These are phyloP conservation scores for Gastrophysa polygoni DNA, from an alignment of 2,888 invertebrate species.

Conservation along the genomic window DNA sequence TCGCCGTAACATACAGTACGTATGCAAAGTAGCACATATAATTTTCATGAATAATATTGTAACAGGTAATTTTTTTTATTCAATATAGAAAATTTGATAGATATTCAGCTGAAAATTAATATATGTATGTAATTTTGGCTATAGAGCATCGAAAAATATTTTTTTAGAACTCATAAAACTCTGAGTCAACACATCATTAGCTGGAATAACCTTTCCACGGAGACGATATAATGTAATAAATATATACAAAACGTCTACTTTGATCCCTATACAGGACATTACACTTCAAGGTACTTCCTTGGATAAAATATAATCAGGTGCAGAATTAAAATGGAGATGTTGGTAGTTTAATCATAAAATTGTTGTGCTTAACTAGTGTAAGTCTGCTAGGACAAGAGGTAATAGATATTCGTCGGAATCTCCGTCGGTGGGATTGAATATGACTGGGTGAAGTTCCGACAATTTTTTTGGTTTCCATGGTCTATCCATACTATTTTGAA, in stretches of 20 bases:
- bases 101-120: too few relatives aligned
- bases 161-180: neutral
- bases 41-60: too few relatives aligned
- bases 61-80: too few relatives aligned
- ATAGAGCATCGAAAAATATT: neutral
- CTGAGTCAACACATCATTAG: constrained; percentile 11
- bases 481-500: constrained; percentile 62
- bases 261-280: constrained; percentile 9
- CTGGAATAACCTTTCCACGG: constrained; percentile 1
- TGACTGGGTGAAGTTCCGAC: constrained; percentile 62
- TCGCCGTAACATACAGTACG: too few relatives aligned
- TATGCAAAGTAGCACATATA: too few relatives aligned
- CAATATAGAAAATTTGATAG: too few relatives aligned
- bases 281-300: neutral
- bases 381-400: constrained; percentile 63
- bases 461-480: constrained; percentile 64
- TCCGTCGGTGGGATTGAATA: constrained; percentile 60
- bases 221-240: constrained; percentile 20
- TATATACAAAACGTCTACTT: constrained; percentile 17
- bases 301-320: constrained; percentile 18
- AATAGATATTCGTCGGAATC: constrained; percentile 66
- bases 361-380: constrained; percentile 56
- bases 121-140: neutral
- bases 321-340: constrained; percentile 28
- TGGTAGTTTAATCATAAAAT: constrained; percentile 32